A percentile compares a stretch with the other conserved stretches of the same genome.
These are phyloP conservation scores for Perizoma flavofasciatum DNA, from an alignment of 2,888 invertebrate genomes.

Conservation along the genomic window DNA sequence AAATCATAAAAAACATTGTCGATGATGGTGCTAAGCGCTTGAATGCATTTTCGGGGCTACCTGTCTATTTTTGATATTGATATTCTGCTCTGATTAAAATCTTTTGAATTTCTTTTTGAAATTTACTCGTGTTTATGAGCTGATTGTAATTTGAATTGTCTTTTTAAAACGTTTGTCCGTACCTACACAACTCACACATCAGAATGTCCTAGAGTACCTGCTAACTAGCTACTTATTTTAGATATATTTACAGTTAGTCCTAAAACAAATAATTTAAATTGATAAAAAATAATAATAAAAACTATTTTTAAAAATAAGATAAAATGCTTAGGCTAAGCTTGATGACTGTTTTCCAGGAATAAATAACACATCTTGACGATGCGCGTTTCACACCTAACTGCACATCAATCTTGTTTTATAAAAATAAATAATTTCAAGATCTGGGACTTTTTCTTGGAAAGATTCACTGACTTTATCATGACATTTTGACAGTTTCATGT, in stretches of 20 bases:
- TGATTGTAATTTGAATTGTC: too few species aligned
- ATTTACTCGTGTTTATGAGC: too few species aligned
- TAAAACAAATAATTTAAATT: too few species aligned
- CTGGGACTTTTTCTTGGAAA: constrained; percentile 55
- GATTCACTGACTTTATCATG: constrained; percentile 49
- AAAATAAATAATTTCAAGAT: constrained; percentile 56
- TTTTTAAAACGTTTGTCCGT: too few species aligned
- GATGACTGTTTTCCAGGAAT: constrained; percentile 46
- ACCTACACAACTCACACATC: too few species aligned
- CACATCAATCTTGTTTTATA: constrained; percentile 67
- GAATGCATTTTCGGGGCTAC: constrained; percentile 65
- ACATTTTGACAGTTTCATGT: constrained; percentile 45
- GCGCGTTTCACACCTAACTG: constrained; percentile 67
- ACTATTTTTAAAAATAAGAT: neutral
- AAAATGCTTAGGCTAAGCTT: constrained; percentile 8
- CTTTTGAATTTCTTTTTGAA: too few species aligned
- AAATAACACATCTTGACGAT: constrained; percentile 42
- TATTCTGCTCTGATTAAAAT: too few species aligned
- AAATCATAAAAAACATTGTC: constrained; percentile 52
- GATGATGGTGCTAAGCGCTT: constrained; percentile 62
- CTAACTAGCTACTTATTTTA: too few species aligned
- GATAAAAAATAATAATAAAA: neutral
- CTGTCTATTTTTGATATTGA: constrained; percentile 45
- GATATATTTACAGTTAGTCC: too few species aligned
- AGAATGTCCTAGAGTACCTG: too few species aligned